phyloP scores from a whole-genome alignment of 2,797 vertebrate species.

The Cryptoprocta ferox region DNA sequence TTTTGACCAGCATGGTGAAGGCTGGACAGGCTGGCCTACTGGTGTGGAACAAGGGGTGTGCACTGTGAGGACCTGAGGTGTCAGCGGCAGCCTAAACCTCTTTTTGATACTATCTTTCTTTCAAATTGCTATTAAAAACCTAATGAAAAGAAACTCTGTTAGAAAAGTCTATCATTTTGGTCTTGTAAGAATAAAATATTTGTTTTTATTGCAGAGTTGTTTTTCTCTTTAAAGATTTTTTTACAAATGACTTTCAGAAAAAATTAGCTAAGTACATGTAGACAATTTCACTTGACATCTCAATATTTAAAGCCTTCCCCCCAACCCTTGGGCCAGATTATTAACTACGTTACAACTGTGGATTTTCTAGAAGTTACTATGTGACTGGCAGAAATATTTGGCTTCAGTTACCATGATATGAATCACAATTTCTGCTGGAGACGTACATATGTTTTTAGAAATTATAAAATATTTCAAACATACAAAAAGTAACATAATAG shows the following conservation, averaged over 20 bases:
- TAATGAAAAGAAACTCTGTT: background rate
- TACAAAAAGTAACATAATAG: background rate
- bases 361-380: constrained; percentile 5
- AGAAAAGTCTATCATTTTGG: constrained; percentile 27
- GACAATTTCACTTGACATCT: constrained; percentile 34
- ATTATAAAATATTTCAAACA: constrained; percentile 44
- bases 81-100: background rate
- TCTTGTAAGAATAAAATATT: background rate
- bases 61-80: background rate
- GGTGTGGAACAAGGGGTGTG: background rate
- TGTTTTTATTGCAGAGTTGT: background rate
- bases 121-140: constrained; percentile 6
- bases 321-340: background rate
- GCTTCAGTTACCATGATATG: background rate
- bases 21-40: background rate
- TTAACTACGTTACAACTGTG: background rate
- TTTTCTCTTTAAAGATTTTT: background rate
- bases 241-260: constrained; percentile 41
- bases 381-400: background rate
- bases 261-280: background rate
- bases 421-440: background rate
- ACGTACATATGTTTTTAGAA: background rate
- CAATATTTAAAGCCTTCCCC: background rate
- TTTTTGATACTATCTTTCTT: constrained; percentile 31
- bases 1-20: background rate